These are phyloP conservation scores for Ephestia elutella DNA, from an alignment of 1,140 invertebrate species.

Conservation along the genomic window DNA sequence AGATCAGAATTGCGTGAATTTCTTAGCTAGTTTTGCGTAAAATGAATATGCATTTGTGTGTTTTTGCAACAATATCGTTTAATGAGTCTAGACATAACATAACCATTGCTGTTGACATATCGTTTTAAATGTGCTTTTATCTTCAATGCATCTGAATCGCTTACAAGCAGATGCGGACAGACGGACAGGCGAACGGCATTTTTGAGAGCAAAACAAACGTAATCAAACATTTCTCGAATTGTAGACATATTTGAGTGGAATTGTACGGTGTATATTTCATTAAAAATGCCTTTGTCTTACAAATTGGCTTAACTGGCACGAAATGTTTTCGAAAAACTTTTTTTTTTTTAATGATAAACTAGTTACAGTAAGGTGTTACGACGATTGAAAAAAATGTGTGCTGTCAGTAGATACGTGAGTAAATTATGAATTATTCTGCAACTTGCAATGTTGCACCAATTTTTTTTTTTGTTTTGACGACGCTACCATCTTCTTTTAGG, in stretches of 20 bases:
- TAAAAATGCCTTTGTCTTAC: constrained; percentile 2
- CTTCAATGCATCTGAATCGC: background rate
- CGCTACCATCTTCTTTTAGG: no score
- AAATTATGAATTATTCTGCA: background rate
- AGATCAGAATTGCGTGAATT: background rate
- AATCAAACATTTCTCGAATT: constrained; percentile 2
- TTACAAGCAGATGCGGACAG: constrained; percentile 1
- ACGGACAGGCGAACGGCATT: background rate
- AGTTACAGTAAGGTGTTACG: background rate
- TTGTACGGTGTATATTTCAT: background rate
- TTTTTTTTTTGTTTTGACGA: no score
- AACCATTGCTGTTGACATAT: constrained; percentile 1
- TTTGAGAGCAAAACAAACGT: background rate
- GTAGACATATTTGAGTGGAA: background rate
- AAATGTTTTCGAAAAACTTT: background rate
- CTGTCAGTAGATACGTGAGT: background rate
- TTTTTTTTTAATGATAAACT: background rate
- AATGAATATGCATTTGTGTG: background rate
- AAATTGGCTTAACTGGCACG: background rate
- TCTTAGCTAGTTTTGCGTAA: background rate
- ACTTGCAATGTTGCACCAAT: background rate
- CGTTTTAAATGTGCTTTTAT: constrained; percentile 1
- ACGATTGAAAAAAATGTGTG: background rate
- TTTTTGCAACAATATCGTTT: constrained; percentile 2
- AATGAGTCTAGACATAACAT: constrained; percentile 3